Base-by-base conservation (phyloP, 2,797 vertebrate species). In the Acanthurus tractus region DNA sequence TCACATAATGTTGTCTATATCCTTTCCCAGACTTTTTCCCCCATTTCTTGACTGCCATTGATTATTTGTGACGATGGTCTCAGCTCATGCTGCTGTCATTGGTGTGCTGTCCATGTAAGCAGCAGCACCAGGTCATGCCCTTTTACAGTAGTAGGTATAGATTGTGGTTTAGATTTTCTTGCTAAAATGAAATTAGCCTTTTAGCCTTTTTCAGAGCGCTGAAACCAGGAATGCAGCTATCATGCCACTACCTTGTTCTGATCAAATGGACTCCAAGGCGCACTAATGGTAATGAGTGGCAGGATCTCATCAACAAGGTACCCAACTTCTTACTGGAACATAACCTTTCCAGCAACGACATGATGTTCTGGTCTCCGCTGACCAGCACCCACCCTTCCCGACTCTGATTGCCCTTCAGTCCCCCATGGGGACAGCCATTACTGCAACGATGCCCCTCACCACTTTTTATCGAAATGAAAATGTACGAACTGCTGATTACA, bases 401-500 rank as follows among this genome's bases (percentile, higher is more conserved):
- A 42, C 42, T 14, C 2, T 1, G 1, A 63, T 44, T 76, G 65
- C 70, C 85, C 85, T 88, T 89, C 75, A 81, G 70, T 34, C 63
- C 73, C 62, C 70, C 10, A 4, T 2, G 5, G 78, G 58, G 78
- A 79, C 66, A 61, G 42, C 65, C 72, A 79, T 79, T 75, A 73
- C 79, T 44, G 46, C 59, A 23, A 57, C 40, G 7, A 76, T 79
- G 61, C 58, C 78, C 83, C 74, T 63, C 23, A 11, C 59, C 40
- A 18, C 78, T 77, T 85, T 86, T 83, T 86, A 85, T 88, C 52
- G 45, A 86, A 88, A 88, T 88, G 74, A 87, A 90, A 93, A 92
- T 64, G 85, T 82, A 90, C 65, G 64, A 89, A 84, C 69, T 20
- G 22, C 82, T 93, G 92, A 94, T 93, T 92, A 88, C 58, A 14